Conservation (phyloP, 1,140 invertebrate genomes). For the Sweltsa coloradensis region DNA sequence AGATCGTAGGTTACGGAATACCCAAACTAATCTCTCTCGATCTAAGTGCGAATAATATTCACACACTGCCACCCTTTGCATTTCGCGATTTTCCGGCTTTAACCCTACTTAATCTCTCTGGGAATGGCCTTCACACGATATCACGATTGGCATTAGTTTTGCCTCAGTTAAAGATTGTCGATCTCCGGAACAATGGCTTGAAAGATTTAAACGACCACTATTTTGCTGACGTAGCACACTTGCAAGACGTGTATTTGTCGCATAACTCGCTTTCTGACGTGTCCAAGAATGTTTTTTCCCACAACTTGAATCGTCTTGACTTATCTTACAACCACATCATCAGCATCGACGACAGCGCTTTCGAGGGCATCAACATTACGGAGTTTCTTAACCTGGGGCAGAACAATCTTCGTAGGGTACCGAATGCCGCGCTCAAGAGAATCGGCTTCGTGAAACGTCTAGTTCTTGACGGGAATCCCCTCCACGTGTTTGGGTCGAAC, state of each 20-base stretch:
- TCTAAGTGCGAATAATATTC: slow-evolving; percentile 9
- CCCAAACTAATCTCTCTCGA: slow-evolving; percentile 4
- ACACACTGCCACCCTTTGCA: slow-evolving; percentile 2
- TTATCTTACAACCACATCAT: slow-evolving; percentile 14
- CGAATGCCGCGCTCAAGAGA: slow-evolving; percentile 9
- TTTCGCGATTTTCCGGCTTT: slow-evolving; percentile 8
- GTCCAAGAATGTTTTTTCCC: slow-evolving; percentile 3
- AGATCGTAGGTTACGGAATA: slow-evolving; percentile 5
- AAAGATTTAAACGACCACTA: slow-evolving; percentile 4
- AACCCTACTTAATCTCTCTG: not conserved
- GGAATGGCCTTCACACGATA: slow-evolving; percentile 9
- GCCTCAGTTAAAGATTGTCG: not conserved
- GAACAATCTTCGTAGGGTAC: slow-evolving; percentile 11
- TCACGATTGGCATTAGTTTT: slow-evolving; percentile 1
- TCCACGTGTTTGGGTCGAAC: slow-evolving; percentile 4
- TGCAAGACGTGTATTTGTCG: slow-evolving; percentile 7
- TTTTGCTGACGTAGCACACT: slow-evolving; percentile 3
- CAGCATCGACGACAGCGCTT: slow-evolving; percentile 12
- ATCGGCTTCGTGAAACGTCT: slow-evolving; percentile 1
- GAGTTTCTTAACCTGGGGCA: slow-evolving; percentile 9
- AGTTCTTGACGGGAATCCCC: slow-evolving; percentile 10
- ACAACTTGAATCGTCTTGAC: slow-evolving; percentile 5
- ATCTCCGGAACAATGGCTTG: slow-evolving; percentile 5
- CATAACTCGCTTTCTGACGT: slow-evolving; percentile 2
- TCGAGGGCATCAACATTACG: slow-evolving; percentile 14